Conservation (phyloP, 2,113 vertebrate genomes). For the Oncorhynchus masou region DNA sequence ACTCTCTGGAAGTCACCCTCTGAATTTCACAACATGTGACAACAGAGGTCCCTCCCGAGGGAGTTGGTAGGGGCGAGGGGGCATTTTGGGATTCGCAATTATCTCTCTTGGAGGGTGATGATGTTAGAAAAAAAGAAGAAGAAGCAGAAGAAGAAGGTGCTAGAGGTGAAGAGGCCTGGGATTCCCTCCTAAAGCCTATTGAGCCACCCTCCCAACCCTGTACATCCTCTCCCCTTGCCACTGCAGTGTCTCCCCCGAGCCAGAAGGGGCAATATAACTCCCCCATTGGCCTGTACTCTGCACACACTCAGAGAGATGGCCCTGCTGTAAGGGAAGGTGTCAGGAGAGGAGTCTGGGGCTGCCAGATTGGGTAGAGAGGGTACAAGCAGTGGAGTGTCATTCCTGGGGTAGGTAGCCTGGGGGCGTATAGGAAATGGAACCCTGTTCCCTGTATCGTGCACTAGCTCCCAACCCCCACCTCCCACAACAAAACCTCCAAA, state of each 20-base stretch:
- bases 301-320: conserved; percentile 85
- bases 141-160: conserved; percentile 7
- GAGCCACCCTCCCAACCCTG: conserved; percentile 50
- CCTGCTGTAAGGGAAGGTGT: conserved; percentile 80
- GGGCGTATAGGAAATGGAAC: not conserved
- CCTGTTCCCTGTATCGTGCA: not conserved
- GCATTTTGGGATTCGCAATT: no score
- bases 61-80: no score
- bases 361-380: conserved; percentile 68
- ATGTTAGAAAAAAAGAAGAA: not conserved
- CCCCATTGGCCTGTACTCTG: conserved; percentile 84
- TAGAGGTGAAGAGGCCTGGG: conserved; percentile 11
- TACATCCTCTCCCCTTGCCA: conserved; percentile 38
- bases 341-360: conserved; percentile 64
- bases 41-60: no score
- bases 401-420: conserved; percentile 78
- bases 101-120: not conserved
- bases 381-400: conserved; percentile 69
- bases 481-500: not conserved
- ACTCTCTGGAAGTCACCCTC: no score
- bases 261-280: conserved; percentile 83
- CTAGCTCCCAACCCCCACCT: not conserved
- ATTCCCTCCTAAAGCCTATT: not conserved
- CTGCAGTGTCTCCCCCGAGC: conserved; percentile 51
- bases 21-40: no score